phyloP scores from a whole-genome alignment of 2,888 invertebrate genomes.

The Meta bourneti region DNA sequence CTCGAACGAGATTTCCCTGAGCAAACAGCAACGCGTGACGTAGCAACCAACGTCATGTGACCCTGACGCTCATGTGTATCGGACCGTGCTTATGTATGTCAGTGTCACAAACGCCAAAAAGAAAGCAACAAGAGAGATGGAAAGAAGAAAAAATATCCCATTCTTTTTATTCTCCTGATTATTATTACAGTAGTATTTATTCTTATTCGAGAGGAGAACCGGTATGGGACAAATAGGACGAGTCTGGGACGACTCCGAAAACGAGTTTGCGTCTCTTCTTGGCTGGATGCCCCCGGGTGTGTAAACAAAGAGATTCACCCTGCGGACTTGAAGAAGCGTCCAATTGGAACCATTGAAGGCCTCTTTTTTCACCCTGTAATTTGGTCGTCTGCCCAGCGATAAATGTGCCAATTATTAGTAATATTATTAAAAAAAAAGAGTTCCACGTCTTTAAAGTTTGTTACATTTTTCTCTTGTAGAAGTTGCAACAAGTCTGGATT shows the following conservation, averaged over 20 bases:
- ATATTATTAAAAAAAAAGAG: neutral
- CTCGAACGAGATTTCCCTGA: neutral
- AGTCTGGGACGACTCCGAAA: slow-evolving; percentile 42
- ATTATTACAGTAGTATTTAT: slow-evolving; percentile 35
- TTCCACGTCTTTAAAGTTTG: too few relatives aligned
- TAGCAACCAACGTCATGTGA: slow-evolving; percentile 65
- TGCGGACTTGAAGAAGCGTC: slow-evolving; percentile 9
- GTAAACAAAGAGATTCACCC: slow-evolving; percentile 58
- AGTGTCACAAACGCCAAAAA: slow-evolving; percentile 68
- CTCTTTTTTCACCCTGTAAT: slow-evolving; percentile 46
- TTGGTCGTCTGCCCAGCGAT: slow-evolving; percentile 23
- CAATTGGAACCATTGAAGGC: slow-evolving; percentile 44
- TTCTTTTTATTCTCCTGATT: slow-evolving; percentile 34
- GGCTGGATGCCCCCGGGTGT: slow-evolving; percentile 39
- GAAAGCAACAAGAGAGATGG: slow-evolving; percentile 28
- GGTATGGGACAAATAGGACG: slow-evolving; percentile 65
- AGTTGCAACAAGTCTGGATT: too few relatives aligned
- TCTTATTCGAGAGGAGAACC: slow-evolving; percentile 37
- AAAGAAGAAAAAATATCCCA: slow-evolving; percentile 22
- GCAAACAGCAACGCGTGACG: slow-evolving; percentile 33
- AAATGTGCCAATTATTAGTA: slow-evolving; percentile 4
- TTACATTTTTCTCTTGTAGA: too few relatives aligned
- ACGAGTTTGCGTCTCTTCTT: slow-evolving; percentile 36
- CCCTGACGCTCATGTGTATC: slow-evolving; percentile 70
- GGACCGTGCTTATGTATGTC: slow-evolving; percentile 73